Evolutionary conservation across 92 coral and sea anemone species (phyloP).

Genomic region (Actinostola sp.): DNA sequence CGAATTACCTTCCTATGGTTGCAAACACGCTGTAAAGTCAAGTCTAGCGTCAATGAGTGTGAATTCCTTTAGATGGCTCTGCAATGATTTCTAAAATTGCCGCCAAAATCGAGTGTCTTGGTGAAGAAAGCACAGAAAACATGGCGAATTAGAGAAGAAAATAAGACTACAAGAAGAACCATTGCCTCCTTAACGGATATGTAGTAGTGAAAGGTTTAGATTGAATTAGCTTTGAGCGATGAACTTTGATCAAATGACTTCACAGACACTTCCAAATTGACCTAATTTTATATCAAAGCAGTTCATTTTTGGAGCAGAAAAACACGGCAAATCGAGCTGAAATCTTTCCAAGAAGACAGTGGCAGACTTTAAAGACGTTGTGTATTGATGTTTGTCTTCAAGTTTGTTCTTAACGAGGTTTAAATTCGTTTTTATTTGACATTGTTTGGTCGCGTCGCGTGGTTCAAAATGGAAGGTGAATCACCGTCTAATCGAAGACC

Average conservation of each 20-base stretch:
- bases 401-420: conserved; percentile 1
- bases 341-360: background rate
- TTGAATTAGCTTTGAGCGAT: background rate
- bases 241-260: conserved; percentile 18
- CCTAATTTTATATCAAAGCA: background rate
- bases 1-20: background rate
- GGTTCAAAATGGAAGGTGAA: conserved; percentile 22
- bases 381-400: background rate
- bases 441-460: no score
- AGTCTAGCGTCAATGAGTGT: background rate
- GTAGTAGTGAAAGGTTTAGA: background rate
- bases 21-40: background rate
- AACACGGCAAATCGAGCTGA: background rate
- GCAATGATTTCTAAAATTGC: background rate
- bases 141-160: background rate
- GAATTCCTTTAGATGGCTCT: conserved; percentile 4
- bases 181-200: background rate
- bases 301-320: background rate
- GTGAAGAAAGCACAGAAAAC: background rate
- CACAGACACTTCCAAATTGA: conserved; percentile 3
- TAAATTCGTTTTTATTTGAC: background rate
- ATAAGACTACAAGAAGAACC: background rate
- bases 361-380: background rate
- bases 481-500: conserved; percentile 54
- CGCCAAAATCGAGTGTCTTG: background rate